Percentiles rank a stretch among this genome's conserved stretches.
Evolutionary conservation across 1,140 invertebrate species (phyloP).

Genomic region (Phenacoccus solenopsis): DNA sequence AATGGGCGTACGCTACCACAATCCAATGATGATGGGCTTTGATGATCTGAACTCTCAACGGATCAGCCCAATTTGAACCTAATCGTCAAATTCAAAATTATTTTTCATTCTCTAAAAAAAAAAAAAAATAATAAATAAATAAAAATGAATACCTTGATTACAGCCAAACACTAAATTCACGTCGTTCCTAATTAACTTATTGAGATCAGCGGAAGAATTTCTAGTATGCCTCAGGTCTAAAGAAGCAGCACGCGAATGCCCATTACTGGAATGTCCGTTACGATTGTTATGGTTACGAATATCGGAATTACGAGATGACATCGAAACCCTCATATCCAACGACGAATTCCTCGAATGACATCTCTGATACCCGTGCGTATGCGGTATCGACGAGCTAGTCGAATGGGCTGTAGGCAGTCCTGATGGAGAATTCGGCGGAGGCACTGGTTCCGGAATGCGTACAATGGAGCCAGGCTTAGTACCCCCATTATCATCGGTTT

Average conservation of each 20-base stretch:
- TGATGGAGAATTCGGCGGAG: slow-evolving; percentile 25
- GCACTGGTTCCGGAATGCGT: slow-evolving; percentile 36
- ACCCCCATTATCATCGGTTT: slow-evolving; percentile 20
- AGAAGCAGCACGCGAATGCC: slow-evolving; percentile 71
- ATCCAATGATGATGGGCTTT: slow-evolving; percentile 98
- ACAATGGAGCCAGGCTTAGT: slow-evolving; percentile 39
- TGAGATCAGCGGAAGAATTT: slow-evolving; percentile 63
- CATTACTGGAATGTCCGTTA: slow-evolving; percentile 30
- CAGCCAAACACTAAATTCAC: slow-evolving; percentile 50
- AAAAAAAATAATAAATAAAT: slow-evolving; percentile 6
- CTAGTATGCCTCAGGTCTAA: slow-evolving; percentile 64
- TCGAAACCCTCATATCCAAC: slow-evolving; percentile 52
- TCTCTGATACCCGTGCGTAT: slow-evolving; percentile 25
- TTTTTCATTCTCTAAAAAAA: background rate
- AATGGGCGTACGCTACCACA: slow-evolving; percentile 89
- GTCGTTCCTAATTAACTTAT: slow-evolving; percentile 58
- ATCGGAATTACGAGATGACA: slow-evolving; percentile 34
- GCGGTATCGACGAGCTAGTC: slow-evolving; percentile 20
- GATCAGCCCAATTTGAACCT: slow-evolving; percentile 64
- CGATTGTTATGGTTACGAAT: slow-evolving; percentile 18
- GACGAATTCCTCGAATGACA: slow-evolving; percentile 64
- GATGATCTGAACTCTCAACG: slow-evolving; percentile 79
- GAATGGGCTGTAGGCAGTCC: slow-evolving; percentile 21
- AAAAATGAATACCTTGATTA: slow-evolving; percentile 39
- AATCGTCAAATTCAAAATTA: slow-evolving; percentile 24